Base-by-base conservation (phyloP, 2,888 invertebrate genomes). In the Mayetiola destructor region DNA sequence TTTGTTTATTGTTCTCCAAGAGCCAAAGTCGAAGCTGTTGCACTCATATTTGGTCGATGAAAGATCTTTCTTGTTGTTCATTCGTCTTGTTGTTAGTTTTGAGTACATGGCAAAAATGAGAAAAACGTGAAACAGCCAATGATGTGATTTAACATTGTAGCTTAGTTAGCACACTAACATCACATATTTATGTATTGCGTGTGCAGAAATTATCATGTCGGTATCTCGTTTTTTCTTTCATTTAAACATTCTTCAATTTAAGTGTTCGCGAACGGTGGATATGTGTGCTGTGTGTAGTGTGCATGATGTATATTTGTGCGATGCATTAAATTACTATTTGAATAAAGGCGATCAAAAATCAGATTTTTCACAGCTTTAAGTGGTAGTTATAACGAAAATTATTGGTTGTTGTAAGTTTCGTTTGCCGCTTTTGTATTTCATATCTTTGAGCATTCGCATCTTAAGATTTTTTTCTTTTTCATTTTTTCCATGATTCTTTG, bases 351-450 rank as follows among this genome's bases (percentile, higher is more conserved):
- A 54, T 53, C 57, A 57, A 54, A 57, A 57, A 57, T 57, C 32
- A 57, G 57, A 57, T 57, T 57, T 57, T 57, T 57, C 57, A 57
- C 57, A 57, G 57, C 57, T 57, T 29, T 57, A 57, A 57, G 57
- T 57, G 57, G 57, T 40, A 57, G 54, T 57, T 57, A 57, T 37
- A 57, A 29, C 57, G 32, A 21, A 32, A 57, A 53, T 30, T 20
- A 30, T 40, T 30, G 56, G 42, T 40, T 56, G 56, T 29, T 23
- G 27, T 23, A 23, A 27, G 29, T 55, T 37, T 39, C 35, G 39
- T 55, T 23, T 39, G 29, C 27, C 12, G 20, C 32, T 32, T 27
- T 21, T 23, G 27, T n/a, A 18, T 14, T 27, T 4, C 10, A 10
- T 48, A 48, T 12, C 6, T 12, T 14, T 4, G 9, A 10, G 37